Evolutionary conservation across 2,113 vertebrate species (phyloP), one percentile per base, ranked within the genome.

Genomic region (Ptilonorhynchus violaceus): DNA sequence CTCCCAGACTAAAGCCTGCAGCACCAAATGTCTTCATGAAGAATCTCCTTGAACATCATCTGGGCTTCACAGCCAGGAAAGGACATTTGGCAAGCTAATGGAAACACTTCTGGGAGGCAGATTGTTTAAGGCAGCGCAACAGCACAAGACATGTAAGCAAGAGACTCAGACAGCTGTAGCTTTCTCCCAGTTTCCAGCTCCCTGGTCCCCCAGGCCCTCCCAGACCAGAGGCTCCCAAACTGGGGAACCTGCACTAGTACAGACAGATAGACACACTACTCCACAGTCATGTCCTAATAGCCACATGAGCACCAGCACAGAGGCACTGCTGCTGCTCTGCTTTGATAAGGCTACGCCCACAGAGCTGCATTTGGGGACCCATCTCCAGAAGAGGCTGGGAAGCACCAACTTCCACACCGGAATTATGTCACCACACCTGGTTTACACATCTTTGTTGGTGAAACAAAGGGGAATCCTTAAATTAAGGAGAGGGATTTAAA

Each of bases 261-360:
- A 41, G 39, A 56, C 44, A 74, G n/a, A 50, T 59, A 46, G 19
- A 68, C 64, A 16, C 1, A 46, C 5, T 50, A 5, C 33, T 13
- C 4, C 70, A 49, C 35, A 44, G 62, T 39, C 74, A 56, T 3
- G 0, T 23, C 49, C 13, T 0, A 52, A 33, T 10, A 18, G 6
- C 10, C 15, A 5, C 6, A 1, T 0, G 11, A 46, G 8, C 23
- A 24, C 23, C 50, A 67, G 60, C 62, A 56, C 31, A 30, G 60
- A 31, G 39, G 72, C 80, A 20, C 66, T 37, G 47, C 60, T 55
- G 52, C 15, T 6, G 10, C 52, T 55, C 19, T 33, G 19, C 50
- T 27, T 44, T 11, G 35, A 11, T 1, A 2, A 22, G 5, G 13
- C 70, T 33, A 31, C 0, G 8, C 77, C 62, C 70, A 19, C 66